Conservation (phyloP, 2,797 vertebrate genomes). For the Lithobates pipiens region DNA sequence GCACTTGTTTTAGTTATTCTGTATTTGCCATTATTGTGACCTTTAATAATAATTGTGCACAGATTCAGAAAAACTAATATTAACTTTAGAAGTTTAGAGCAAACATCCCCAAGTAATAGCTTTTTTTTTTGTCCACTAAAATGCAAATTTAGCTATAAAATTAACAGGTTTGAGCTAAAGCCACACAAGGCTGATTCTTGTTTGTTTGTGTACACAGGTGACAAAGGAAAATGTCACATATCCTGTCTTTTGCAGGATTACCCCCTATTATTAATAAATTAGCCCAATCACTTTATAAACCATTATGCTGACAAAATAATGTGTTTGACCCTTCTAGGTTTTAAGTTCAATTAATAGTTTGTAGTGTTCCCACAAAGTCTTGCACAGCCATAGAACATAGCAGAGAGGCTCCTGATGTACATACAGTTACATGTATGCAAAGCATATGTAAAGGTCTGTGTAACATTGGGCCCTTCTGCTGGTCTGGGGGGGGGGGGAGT, state of each 20-base stretch:
- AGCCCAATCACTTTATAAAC: neutral
- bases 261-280: neutral
- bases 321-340: neutral
- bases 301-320: neutral
- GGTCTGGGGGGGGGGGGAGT: neutral
- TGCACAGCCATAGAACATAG: neutral
- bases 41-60: neutral
- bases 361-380: neutral
- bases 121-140: neutral
- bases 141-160: neutral
- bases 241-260: neutral
- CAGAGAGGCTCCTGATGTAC: neutral
- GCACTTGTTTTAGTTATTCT: neutral
- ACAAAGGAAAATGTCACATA: slow-evolving; percentile 5
- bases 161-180: neutral
- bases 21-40: neutral
- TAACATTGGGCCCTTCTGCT: neutral
- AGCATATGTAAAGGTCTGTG: neutral
- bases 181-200: neutral
- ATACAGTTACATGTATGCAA: neutral
- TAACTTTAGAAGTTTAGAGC: neutral
- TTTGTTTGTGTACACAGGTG: slow-evolving; percentile 40
- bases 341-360: too few relatives aligned
- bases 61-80: neutral
- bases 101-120: neutral